Conservation (phyloP, 1,140 invertebrate species). For the Schlechtendalia chinensis region DNA sequence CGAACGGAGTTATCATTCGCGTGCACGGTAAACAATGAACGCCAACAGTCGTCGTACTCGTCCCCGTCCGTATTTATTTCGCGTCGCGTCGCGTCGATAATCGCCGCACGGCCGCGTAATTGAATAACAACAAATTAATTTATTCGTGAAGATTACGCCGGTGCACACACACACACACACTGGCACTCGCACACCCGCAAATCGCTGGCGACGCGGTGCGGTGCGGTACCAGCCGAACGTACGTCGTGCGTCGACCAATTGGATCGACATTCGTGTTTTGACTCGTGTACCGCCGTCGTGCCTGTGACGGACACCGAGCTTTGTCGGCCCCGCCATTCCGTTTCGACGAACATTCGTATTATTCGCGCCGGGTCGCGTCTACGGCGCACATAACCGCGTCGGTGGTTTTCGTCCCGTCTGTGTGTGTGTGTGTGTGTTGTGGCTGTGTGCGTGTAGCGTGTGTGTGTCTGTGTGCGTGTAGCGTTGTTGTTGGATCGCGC, state of each 20-base stretch:
- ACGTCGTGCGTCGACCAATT: slow-evolving; percentile 11
- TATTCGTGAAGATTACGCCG: not conserved
- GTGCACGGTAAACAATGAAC: no score
- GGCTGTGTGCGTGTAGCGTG: no score
- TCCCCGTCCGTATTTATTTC: no score
- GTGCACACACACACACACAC: no score
- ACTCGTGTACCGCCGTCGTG: not conserved
- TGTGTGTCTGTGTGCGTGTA: no score
- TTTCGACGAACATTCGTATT: not conserved
- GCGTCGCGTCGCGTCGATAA: no score
- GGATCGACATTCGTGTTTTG: slow-evolving; percentile 11
- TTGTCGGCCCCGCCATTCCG: not conserved
- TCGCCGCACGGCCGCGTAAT: not conserved
- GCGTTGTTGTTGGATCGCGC: no score
- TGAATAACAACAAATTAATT: not conserved
- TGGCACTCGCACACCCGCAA: no score
- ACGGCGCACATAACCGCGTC: not conserved
- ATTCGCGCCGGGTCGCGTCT: not conserved
- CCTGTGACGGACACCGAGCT: no score
- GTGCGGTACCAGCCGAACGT: not conserved
- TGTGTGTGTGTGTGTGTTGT: no score
- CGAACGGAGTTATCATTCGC: no score
- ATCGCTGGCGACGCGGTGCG: not conserved
- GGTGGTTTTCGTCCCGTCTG: not conserved
- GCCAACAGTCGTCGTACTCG: no score